phyloP scores from a whole-genome alignment of 2,888 invertebrate species.

The Synergus umbraculus region DNA sequence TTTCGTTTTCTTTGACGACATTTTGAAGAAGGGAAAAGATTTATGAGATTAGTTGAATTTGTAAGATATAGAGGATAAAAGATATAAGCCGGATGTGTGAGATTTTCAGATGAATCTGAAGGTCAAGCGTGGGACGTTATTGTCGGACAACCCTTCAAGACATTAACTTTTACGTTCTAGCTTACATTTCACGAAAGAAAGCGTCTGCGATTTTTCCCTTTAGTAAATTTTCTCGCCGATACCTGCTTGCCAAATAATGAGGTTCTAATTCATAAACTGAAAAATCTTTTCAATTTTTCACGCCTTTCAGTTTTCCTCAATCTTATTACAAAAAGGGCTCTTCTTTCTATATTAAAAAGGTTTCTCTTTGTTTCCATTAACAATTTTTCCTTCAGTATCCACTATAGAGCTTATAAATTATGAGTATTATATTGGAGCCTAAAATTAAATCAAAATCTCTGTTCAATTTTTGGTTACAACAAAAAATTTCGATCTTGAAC shows the following conservation, averaged over 20 bases:
- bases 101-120: conserved; percentile 14
- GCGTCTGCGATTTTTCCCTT: conserved; percentile 14
- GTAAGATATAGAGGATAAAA: background rate
- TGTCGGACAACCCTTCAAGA: conserved; percentile 12
- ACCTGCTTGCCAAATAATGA: conserved; percentile 23
- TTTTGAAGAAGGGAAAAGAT: background rate
- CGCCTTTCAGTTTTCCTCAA: background rate
- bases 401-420: background rate
- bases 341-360: conserved; percentile 1
- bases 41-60: background rate
- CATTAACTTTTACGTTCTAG: background rate
- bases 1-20: background rate
- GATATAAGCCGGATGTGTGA: conserved; percentile 22
- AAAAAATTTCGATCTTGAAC: background rate
- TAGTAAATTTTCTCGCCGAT: conserved; percentile 1
- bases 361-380: background rate
- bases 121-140: conserved; percentile 18
- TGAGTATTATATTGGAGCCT: background rate
- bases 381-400: background rate
- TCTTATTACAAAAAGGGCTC: background rate
- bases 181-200: conserved; percentile 16
- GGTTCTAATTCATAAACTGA: conserved; percentile 3
- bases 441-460: background rate
- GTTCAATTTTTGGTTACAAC: background rate
- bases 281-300: background rate